Percentiles rank a stretch among this genome's conserved stretches.
phyloP scores from a whole-genome alignment of 2,888 invertebrate genomes.

The Selenia dentaria region DNA sequence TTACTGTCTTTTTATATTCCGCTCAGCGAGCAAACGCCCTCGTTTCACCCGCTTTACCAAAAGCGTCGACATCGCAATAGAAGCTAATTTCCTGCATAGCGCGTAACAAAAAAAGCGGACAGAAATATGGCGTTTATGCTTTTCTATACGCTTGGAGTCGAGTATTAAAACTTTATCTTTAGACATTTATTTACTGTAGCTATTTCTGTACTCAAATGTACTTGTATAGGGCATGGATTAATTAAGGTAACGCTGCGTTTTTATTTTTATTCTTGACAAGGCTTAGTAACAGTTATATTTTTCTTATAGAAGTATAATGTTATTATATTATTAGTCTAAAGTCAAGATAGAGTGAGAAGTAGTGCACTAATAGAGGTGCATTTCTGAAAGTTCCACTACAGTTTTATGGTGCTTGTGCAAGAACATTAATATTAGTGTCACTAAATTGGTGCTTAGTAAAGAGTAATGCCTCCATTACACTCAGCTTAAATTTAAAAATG shows the following conservation, averaged over 20 bases:
- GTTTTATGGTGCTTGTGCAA: slow-evolving; percentile 63
- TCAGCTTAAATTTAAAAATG: slow-evolving; percentile 17
- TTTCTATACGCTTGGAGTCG: slow-evolving; percentile 49
- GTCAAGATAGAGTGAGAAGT: slow-evolving; percentile 44
- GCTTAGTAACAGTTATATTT: neutral
- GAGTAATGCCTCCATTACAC: slow-evolving; percentile 39
- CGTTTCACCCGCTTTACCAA: slow-evolving; percentile 80
- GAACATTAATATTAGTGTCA: slow-evolving; percentile 50
- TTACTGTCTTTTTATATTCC: slow-evolving; percentile 13
- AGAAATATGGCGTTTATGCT: slow-evolving; percentile 72
- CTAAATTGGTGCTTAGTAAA: slow-evolving; percentile 51
- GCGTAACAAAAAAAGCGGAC: slow-evolving; percentile 73
- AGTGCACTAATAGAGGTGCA: slow-evolving; percentile 62
- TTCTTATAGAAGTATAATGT: slow-evolving; percentile 3
- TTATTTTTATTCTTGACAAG: neutral
- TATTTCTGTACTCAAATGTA: slow-evolving; percentile 1
- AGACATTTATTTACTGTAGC: slow-evolving; percentile 39
- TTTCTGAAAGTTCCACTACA: slow-evolving; percentile 42
- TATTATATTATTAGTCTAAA: slow-evolving; percentile 11
- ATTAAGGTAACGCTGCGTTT: neutral
- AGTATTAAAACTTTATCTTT: slow-evolving; percentile 56
- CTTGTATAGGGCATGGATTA: neutral
- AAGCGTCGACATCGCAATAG: slow-evolving; percentile 84
- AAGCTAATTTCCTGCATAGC: slow-evolving; percentile 84
- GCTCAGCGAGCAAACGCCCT: slow-evolving; percentile 50